phyloP scores from a whole-genome alignment of 2,888 invertebrate species.

The Ormyrus pomaceus region DNA sequence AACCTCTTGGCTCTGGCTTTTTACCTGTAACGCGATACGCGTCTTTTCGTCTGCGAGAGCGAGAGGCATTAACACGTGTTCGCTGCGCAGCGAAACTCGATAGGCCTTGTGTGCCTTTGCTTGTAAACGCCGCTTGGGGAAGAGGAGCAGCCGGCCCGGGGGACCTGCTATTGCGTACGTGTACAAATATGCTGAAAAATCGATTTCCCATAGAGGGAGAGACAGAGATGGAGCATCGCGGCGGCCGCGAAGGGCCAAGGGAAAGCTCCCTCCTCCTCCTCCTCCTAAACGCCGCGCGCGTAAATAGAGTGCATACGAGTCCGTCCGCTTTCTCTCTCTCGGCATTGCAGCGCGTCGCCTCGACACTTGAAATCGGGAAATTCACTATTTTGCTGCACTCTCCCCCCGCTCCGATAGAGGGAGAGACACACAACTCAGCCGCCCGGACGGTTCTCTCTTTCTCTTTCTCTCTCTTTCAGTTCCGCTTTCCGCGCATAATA shows the following conservation, averaged over 20 bases:
- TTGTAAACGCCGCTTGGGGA: too few relatives aligned
- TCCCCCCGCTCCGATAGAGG: neutral
- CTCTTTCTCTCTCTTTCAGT: constrained; percentile 43
- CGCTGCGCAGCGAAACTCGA: too few relatives aligned
- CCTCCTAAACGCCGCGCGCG: constrained; percentile 1
- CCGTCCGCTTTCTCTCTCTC: constrained; percentile 18
- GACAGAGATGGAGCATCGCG: constrained; percentile 52
- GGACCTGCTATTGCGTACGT: constrained; percentile 3
- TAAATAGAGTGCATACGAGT: too few relatives aligned
- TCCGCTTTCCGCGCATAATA: constrained; percentile 51
- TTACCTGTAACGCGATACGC: constrained; percentile 20
- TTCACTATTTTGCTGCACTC: constrained; percentile 40
- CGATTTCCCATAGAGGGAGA: constrained; percentile 70
- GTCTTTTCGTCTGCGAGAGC: neutral
- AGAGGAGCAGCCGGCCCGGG: neutral
- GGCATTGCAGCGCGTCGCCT: neutral
- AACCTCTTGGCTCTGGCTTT: constrained; percentile 29
- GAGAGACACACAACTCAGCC: neutral
- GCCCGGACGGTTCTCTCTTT: constrained; percentile 14
- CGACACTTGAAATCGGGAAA: constrained; percentile 47
- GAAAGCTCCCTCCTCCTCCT: constrained; percentile 9
- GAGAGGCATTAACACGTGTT: too few relatives aligned
- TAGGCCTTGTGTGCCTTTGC: too few relatives aligned
- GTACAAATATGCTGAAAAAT: constrained; percentile 64
- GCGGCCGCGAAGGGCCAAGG: neutral